Evolutionary conservation across 2,888 invertebrate genomes (phyloP), one percentile per base, ranked within the genome.

Genomic region (Drosophila sordidula): DNA sequence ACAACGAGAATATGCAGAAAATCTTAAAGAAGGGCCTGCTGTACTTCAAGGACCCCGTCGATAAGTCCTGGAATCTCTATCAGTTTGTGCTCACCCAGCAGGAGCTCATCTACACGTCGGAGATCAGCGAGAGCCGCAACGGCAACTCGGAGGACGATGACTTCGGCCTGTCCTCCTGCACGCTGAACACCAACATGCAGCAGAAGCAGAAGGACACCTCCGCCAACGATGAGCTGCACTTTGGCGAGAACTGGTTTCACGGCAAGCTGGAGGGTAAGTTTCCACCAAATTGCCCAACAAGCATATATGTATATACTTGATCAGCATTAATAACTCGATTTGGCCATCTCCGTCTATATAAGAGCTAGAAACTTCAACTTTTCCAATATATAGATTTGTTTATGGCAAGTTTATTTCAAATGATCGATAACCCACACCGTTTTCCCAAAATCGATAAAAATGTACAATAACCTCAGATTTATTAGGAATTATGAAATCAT

Each of bases 161-260:
- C 22, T 92, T 92, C 44, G 81, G 91, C 0, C 46, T 76, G 0
- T 80, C 82, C 0, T 44, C 78, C 0, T 80, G 68, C n/a, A 65
- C 70, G 0, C 16, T 83, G 2, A 63, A 87, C 12, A 72, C 52
- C 50, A 85, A 70, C 58, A 56, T 91, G 66, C 94, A 95, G 49
- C 92, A 93, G 0, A 94, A 95, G 22, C 92, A 93, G 3, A 93
- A 93, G 70, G 93, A 94, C 84, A 95, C 95, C 61, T 94, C 96
- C 9, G 95, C 96, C 0, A 97, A 96, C 83, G 97, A 98, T 89
- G 98, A 98, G 90, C 92, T 98, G 71, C 98, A 98, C 92, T 97
- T 97, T 90, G 95, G 96, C 25, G 98, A 98, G 92, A 96, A 96
- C 90, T 98, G 98, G 98, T 98, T 98, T 90, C 98, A 98, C 90